These are phyloP conservation scores for Phycodurus eques DNA, from an alignment of 2,113 vertebrate genomes.

Conservation along the genomic window DNA sequence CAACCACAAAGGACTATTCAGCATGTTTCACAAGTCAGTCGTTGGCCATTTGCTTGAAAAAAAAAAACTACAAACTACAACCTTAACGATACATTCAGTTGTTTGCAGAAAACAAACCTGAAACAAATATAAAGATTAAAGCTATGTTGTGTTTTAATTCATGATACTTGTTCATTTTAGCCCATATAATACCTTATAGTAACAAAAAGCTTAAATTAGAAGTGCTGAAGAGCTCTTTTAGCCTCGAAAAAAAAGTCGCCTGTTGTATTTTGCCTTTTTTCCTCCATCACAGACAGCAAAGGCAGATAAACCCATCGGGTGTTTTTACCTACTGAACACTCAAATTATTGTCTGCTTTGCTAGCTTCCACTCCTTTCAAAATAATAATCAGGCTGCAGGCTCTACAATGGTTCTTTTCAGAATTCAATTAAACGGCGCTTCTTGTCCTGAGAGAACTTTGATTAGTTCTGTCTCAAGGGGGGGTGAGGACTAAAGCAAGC, in stretches of 20 bases:
- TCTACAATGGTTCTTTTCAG: conserved; percentile 9
- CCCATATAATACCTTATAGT: background rate
- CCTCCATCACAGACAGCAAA: background rate
- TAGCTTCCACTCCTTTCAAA: conserved; percentile 14
- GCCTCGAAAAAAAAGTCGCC: background rate
- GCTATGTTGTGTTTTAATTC: background rate
- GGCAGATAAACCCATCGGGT: conserved; percentile 11
- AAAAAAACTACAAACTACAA: no score
- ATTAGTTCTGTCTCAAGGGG: conserved; percentile 12
- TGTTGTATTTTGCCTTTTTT: background rate
- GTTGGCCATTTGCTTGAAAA: background rate
- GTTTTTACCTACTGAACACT: conserved; percentile 1
- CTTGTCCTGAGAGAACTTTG: conserved; percentile 26
- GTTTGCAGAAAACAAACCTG: no score
- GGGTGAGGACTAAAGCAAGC: background rate
- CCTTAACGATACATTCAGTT: no score
- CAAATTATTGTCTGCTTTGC: conserved; percentile 10
- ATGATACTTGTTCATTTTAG: background rate
- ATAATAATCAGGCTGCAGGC: conserved; percentile 8
- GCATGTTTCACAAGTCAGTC: background rate
- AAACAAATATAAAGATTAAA: background rate
- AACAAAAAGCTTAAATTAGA: background rate
- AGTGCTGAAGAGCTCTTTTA: background rate
- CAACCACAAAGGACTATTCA: background rate
- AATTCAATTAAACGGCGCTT: conserved; percentile 15